Evolutionary conservation across 2,797 vertebrate genomes (phyloP).

Genomic region (Neomorphus geoffroyi): DNA sequence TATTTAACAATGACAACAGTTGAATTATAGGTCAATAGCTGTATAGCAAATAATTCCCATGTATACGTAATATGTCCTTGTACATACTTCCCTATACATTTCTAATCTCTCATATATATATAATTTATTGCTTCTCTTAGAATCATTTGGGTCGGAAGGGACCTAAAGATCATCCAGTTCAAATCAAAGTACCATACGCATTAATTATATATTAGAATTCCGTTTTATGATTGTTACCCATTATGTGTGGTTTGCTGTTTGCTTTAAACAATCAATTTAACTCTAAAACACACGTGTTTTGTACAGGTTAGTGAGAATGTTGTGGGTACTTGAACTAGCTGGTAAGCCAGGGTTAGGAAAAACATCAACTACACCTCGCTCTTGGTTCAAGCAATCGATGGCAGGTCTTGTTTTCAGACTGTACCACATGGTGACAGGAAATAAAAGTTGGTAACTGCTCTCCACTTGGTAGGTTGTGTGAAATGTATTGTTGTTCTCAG

Average conservation of each 20-base stretch:
- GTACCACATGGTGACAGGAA: not conserved
- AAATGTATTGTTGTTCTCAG: not conserved
- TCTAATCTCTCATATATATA: not conserved
- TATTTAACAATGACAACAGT: not conserved
- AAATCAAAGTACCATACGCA: not conserved
- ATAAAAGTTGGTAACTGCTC: not conserved
- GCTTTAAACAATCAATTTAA: not conserved
- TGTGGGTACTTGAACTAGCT: not conserved
- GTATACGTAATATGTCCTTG: not conserved
- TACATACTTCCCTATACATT: not conserved
- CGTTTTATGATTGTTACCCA: not conserved
- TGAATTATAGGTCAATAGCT: not conserved
- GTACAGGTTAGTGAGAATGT: not conserved
- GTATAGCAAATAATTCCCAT: not conserved
- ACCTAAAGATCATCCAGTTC: not conserved
- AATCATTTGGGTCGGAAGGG: too few species aligned
- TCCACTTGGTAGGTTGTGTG: not conserved
- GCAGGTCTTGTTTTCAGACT: not conserved
- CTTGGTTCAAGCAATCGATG: not conserved
- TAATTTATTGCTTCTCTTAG: not conserved
- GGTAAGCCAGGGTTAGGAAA: not conserved
- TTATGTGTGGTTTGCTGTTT: not conserved
- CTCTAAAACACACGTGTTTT: not conserved
- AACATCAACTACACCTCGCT: fast-evolving
- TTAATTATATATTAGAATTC: not conserved